Percentiles rank a stretch among this genome's conserved stretches.
Conservation (phyloP, 2,888 invertebrate species). For the Brenthis daphne region DNA sequence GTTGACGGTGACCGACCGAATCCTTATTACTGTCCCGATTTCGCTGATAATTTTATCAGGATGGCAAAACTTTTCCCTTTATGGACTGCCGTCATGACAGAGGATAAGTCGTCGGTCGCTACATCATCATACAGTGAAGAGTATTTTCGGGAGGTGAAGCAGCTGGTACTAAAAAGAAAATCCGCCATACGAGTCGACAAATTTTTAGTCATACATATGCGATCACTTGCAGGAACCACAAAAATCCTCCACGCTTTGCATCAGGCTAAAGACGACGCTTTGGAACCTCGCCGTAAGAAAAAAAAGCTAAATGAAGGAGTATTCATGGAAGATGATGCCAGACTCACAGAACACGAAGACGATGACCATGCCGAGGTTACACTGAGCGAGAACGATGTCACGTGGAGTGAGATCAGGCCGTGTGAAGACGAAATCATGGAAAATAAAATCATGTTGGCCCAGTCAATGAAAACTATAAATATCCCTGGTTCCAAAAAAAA, state of each 20-base stretch:
- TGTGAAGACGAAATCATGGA: too few species aligned
- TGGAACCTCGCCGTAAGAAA: neutral
- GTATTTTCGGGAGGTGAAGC: constrained; percentile 5
- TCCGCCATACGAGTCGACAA: neutral
- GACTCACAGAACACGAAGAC: too few species aligned
- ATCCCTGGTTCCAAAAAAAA: too few species aligned
- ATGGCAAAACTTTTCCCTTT: neutral
- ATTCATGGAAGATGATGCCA: too few species aligned
- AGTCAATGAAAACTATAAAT: too few species aligned
- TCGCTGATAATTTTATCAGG: neutral
- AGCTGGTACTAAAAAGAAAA: neutral
- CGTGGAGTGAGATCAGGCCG: too few species aligned
- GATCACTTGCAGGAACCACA: neutral
- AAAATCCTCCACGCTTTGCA: neutral
- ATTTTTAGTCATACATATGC: neutral
- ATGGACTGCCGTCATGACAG: neutral
- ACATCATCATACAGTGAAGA: neutral
- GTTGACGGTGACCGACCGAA: neutral
- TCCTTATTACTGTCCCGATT: too few species aligned
- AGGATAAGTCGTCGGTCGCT: neutral
- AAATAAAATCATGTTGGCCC: too few species aligned
- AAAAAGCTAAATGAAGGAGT: too few species aligned
- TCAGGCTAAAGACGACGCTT: neutral
- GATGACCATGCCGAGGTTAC: neutral
- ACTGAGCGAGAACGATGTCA: neutral